Conservation (phyloP, 2,888 invertebrate species). For the Invenusta paracnida region DNA sequence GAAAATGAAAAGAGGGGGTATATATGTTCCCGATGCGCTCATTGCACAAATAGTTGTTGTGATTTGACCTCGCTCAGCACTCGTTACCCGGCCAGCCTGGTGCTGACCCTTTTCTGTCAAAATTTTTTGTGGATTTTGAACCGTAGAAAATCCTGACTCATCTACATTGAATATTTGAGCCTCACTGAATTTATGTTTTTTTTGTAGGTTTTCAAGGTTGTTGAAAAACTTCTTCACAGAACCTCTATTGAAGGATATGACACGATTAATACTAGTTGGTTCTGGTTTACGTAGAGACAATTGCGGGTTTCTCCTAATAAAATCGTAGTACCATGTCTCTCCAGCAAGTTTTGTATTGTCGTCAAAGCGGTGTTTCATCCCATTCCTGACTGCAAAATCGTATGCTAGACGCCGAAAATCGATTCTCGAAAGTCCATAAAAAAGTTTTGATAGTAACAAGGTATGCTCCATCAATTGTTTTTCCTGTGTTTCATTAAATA, state of each 20-base stretch:
- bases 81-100: slow-evolving; percentile 37
- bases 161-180: slow-evolving; percentile 35
- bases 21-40: slow-evolving; percentile 38
- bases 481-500: background rate
- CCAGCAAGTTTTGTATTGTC: slow-evolving; percentile 1
- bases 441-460: background rate
- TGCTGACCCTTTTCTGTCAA: slow-evolving; percentile 36
- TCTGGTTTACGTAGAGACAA: slow-evolving; percentile 35
- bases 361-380: background rate
- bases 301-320: slow-evolving; percentile 25
- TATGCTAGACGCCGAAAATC: slow-evolving; percentile 2
- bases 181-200: slow-evolving; percentile 10
- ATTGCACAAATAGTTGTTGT: slow-evolving; percentile 42
- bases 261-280: slow-evolving; percentile 24
- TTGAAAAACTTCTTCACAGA: slow-evolving; percentile 36
- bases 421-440: background rate
- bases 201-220: slow-evolving; percentile 1
- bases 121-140: slow-evolving; percentile 32
- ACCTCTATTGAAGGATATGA: slow-evolving; percentile 13
- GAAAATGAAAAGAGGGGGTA: slow-evolving; percentile 46
- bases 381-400: slow-evolving; percentile 14
- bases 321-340: background rate
- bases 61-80: slow-evolving; percentile 44
- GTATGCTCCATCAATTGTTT: slow-evolving; percentile 1
- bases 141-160: slow-evolving; percentile 36